Conservation (phyloP, 2,113 vertebrate species). For the Phrynosoma platyrhinos region DNA sequence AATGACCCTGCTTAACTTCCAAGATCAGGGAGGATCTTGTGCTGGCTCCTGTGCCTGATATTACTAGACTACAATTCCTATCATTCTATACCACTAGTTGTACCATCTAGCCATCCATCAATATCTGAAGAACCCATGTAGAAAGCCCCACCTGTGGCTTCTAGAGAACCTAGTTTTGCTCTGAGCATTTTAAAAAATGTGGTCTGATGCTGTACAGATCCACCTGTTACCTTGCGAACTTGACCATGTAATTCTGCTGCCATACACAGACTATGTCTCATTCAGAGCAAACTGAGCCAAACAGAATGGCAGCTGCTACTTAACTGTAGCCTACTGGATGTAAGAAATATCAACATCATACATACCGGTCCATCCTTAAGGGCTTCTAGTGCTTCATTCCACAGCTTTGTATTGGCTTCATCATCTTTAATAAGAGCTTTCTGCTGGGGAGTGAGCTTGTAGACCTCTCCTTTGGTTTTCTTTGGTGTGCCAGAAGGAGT, state of each 20-base stretch:
- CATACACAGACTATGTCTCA: not conserved
- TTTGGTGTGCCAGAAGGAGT: constrained; percentile 76
- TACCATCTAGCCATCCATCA: no score
- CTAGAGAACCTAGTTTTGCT: no score
- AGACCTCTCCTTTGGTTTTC: constrained; percentile 90
- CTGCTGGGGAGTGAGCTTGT: constrained; percentile 89
- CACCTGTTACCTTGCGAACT: not conserved
- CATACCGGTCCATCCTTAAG: constrained; percentile 90
- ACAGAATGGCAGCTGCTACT: not conserved
- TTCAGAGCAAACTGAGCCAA: not conserved
- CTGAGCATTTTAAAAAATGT: no score
- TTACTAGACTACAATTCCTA: no score
- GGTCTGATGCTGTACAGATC: no score
- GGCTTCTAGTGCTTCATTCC: constrained; percentile 89
- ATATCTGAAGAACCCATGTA: no score
- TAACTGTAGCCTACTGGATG: no score
- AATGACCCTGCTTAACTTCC: no score
- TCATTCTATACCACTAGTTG: no score
- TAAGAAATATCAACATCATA: not conserved
- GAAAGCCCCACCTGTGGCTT: no score
- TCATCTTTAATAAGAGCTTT: constrained; percentile 88
- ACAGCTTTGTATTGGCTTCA: constrained; percentile 89
- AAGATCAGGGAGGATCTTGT: no score
- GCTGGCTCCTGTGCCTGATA: no score
- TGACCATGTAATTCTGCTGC: not conserved